Conservation (phyloP, 2,888 invertebrate species). For the Nezara viridula region DNA sequence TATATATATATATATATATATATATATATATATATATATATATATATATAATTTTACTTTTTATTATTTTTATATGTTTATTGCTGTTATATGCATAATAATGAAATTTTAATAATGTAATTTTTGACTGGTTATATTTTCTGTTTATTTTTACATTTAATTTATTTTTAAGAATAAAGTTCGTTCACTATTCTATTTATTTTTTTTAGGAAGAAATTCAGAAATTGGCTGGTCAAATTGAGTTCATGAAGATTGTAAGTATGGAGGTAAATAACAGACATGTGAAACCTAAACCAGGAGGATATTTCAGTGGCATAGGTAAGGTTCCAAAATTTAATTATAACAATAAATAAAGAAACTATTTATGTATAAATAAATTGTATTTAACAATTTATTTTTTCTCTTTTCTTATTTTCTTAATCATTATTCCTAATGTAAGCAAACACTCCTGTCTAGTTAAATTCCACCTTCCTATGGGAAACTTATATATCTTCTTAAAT, state of each 20-base stretch:
- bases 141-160: no score
- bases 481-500: neutral
- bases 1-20: no score
- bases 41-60: no score
- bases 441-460: neutral
- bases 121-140: no score
- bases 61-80: no score
- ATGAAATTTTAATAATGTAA: no score
- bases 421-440: neutral
- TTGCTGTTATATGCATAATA: no score
- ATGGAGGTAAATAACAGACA: conserved; percentile 88
- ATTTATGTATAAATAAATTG: neutral
- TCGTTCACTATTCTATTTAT: neutral
- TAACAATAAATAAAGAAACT: neutral
- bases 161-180: no score
- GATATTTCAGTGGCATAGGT: conserved; percentile 77
- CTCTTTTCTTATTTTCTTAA: neutral
- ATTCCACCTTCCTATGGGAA: neutral
- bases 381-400: neutral
- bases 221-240: conserved; percentile 90
- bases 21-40: no score
- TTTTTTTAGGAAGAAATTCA: conserved; percentile 86
- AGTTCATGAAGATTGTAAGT: conserved; percentile 93
- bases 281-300: conserved; percentile 84
- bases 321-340: neutral